Evolutionary conservation across 1,140 invertebrate genomes (phyloP).

Genomic region (Drosophila takahashii): DNA sequence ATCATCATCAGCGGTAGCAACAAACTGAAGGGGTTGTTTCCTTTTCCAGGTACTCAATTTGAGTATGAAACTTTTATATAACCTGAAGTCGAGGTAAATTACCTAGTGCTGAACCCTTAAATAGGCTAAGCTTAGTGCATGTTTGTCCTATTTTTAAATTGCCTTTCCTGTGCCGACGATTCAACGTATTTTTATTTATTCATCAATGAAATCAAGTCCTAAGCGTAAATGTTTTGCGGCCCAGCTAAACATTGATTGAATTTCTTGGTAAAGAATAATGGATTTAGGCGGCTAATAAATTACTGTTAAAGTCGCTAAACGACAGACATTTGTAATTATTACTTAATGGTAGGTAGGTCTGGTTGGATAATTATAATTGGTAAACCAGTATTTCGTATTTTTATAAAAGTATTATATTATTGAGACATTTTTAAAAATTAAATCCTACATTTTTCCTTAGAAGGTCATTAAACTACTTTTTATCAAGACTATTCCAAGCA

Average conservation of each 20-base stretch:
- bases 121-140: conserved; percentile 3
- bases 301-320: conserved; percentile 8
- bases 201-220: conserved; percentile 26
- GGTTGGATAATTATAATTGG: not conserved
- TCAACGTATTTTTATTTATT: conserved; percentile 39
- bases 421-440: not conserved
- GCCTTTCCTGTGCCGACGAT: not conserved
- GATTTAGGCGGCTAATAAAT: conserved; percentile 13
- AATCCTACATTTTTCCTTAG: no score
- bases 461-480: not conserved
- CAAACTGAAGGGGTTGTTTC: conserved; percentile 59
- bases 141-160: conserved; percentile 49
- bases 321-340: not conserved
- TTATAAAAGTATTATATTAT: not conserved
- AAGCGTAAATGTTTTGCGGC: not conserved
- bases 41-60: conserved; percentile 57
- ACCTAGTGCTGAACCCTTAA: conserved; percentile 16
- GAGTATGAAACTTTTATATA: conserved; percentile 39
- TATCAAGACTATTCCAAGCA: not conserved
- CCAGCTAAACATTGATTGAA: conserved; percentile 14
- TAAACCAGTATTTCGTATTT: no score
- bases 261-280: conserved; percentile 20
- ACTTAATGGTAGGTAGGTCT: not conserved
- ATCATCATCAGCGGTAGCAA: conserved; percentile 52
- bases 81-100: conserved; percentile 26